Evolutionary conservation across 2,797 vertebrate species (phyloP), one percentile per base, ranked within the genome.

Genomic region (Gymnoscopelus braueri): DNA sequence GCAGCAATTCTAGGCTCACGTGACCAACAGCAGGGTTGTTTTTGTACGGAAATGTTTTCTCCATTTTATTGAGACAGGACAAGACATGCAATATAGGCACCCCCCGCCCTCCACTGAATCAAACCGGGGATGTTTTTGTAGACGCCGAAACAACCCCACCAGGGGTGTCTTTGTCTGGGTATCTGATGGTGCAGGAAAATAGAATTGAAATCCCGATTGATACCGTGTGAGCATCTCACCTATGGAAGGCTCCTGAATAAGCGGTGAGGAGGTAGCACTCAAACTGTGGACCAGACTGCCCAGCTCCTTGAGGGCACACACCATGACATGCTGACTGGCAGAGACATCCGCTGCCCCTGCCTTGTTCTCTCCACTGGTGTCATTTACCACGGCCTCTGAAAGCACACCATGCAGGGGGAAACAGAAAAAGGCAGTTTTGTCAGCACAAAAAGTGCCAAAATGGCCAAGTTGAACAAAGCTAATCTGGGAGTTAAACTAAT

Each of bases 291-390:
- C 96, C 73, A 99, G 92, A 82, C 98, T 98, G 55, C 98, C 97
- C 15, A 99, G 94, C 66, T 99, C 98, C 77, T 98, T 96, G 0
- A 99, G 94, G 2, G 98, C 98, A 53, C 98, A 99, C 75, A 99
- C 98, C 98, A 99, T 99, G 24, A 98, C 96, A 0, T 99, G 98
- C 87, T 99, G 98, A 87, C 96, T 99, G 69, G 98, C 96, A 15
- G 97, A 97, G 4, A 99, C 95, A 59, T 99, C 98, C 0, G 96
- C 95, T 10, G 95, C 93, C 13, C 96, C 97, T 0, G 95, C 93
- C 78, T 97, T 98, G 85, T 96, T 98, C 87, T 99, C 98, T 19
- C 95, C 94, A 54, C 95, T 98, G 47, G 96, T 91, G 77, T 99
- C 98, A 65, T 97, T 99, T 88, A 98, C 95, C 19, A 99, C 97